Base-by-base conservation (phyloP, 2,113 vertebrate species). In the Brevimyrus niger region DNA sequence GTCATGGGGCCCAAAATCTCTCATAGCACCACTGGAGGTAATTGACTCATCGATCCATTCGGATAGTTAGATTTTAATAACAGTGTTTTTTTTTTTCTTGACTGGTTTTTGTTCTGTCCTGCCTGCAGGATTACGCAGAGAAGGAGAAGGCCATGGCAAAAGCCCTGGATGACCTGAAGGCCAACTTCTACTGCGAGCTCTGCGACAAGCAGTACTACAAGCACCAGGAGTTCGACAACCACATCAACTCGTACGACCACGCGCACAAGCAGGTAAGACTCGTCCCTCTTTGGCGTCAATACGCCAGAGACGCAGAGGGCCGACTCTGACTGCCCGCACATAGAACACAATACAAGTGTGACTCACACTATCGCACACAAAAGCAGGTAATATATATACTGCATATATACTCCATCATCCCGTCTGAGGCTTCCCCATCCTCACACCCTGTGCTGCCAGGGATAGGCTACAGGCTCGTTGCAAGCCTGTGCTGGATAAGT, bases 191-290 rank as follows among this genome's bases (percentile, higher is more conserved):
- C 96, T 99, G 98, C 91, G 96, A 98, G 91, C 96, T 99, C 88
- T 99, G 98, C 90, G 97, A 99, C 93, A 99, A 99, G 94, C 98
- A 98, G 94, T 99, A 99, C 87, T 96, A 98, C 91, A 97, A 98
- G 92, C 98, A 99, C 92, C 98, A 98, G 89, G 98, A 99, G 94
- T 99, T 97, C 93, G 98, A 99, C 96, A 99, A 99, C 95, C 98
- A 99, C 94, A 99, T 99, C 94, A 99, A 99, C 95, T 99, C 98
- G 51, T 89, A 99, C 1, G 98, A 99, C 92, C 98, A 99, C 5
- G 98, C 98, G 91, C 98, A 99, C 96, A 98, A 97, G 92, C 98
- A 99, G 98, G 98, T 97, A 96, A 96, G 44, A 10, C 27, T 19
- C 1, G 11, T 17, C n/a, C 23, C 23, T 86, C 35, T 19, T 53